These are phyloP conservation scores for Labroides dimidiatus DNA, from an alignment of 2,797 vertebrate genomes.

Conservation along the genomic window DNA sequence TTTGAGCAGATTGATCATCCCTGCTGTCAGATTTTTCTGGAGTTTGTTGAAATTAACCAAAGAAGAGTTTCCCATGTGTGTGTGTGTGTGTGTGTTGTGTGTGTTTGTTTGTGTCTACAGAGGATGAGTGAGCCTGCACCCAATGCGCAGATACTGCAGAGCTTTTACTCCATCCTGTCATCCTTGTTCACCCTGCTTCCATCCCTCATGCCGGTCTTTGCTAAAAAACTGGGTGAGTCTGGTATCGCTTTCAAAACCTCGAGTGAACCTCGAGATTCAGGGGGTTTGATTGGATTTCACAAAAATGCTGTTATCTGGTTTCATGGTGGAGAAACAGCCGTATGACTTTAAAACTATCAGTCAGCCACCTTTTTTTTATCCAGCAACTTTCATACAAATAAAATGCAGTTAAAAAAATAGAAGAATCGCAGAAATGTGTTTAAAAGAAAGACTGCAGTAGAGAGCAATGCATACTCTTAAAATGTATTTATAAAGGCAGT, in stretches of 20 bases:
- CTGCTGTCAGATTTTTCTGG: slow-evolving; percentile 7
- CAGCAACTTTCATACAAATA: no score
- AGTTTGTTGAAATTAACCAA: slow-evolving; percentile 21
- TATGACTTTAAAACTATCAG: no score
- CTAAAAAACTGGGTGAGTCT: slow-evolving; percentile 91
- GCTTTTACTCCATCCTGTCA: slow-evolving; percentile 88
- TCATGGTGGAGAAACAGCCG: no score
- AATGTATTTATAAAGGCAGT: no score
- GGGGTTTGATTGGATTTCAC: background rate
- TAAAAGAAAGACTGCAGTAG: no score
- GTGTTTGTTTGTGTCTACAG: slow-evolving; percentile 72
- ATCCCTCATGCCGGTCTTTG: slow-evolving; percentile 86
- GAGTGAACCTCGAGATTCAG: background rate
- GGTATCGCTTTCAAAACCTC: background rate
- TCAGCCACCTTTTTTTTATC: no score
- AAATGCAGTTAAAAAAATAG: no score
- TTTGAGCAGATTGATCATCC: slow-evolving; percentile 22
- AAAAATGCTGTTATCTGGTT: no score
- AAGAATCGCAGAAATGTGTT: no score
- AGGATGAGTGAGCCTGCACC: slow-evolving; percentile 82
- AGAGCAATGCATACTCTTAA: no score
- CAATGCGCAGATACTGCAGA: slow-evolving; percentile 84
- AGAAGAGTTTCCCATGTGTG: slow-evolving; percentile 4
- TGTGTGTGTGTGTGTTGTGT: slow-evolving; percentile 32
- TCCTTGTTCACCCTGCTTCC: slow-evolving; percentile 89